Evolutionary conservation across 2,888 invertebrate genomes (phyloP), one percentile per base, ranked within the genome.

Genomic region (Lottia gigantea): DNA sequence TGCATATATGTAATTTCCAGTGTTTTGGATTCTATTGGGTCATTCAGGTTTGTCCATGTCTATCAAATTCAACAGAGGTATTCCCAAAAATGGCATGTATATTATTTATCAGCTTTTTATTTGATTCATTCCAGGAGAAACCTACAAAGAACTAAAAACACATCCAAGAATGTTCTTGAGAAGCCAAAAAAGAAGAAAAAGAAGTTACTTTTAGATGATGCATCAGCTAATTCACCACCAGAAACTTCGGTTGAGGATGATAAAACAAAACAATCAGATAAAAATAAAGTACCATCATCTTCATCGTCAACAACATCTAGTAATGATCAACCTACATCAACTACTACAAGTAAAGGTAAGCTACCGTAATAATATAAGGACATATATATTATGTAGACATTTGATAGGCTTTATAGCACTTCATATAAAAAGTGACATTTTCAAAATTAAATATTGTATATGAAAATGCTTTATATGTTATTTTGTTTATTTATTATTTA

Each of bases 101-200:
- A 25, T n/a, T 25, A 16, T 31, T 12, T 31, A 25, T 3, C 11
- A 40, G 26, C 14, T 31, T 31, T n/a, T 25, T 19, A 61, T 61
- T 61, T 61, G 19, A 61, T 61, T 19, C 19, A 14, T 14, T 61
- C 25, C 4, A 61, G 61, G 61, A 61, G 61, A 61, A 19, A 23
- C 7, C 11, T 61, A 23, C 25, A 61, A 25, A 26, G 64, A 26
- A n/a, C 25, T 12, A 64, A 40, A 45, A n/a, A n/a, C 6, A 31
- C 66, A 70, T 76, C 78, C 4, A 79, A 77, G 63, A 75, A 78
- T 71, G 70, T 83, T 64, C 69, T 82, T 49, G 78, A 75, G 12
- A 73, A 80, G 76, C 81, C 80, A 71, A 80, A 80, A 19, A 78
- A 78, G 68, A 77, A 76, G 62, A 79, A 81, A 62, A 81, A 80